These are phyloP conservation scores for Menidia menidia DNA, from an alignment of 2,797 vertebrate species.

Conservation along the genomic window DNA sequence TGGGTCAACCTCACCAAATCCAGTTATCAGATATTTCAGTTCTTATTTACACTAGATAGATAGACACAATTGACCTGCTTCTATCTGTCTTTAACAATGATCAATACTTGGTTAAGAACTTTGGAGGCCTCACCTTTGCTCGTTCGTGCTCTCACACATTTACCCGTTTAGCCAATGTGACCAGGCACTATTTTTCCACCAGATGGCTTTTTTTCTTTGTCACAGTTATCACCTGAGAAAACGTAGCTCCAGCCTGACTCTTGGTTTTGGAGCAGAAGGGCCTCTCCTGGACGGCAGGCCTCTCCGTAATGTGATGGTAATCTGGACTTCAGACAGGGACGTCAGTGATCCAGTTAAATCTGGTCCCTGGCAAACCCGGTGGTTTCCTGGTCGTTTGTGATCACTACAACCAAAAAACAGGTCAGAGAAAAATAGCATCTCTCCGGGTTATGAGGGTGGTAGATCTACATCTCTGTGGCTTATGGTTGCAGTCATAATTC, in stretches of 20 bases:
- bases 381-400: background rate
- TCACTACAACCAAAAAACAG: background rate
- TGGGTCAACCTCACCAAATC: too few species aligned
- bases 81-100: background rate
- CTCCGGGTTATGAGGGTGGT: background rate
- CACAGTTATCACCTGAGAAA: background rate
- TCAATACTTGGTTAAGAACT: background rate
- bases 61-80: too few species aligned
- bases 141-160: too few species aligned
- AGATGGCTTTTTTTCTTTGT: background rate
- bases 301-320: background rate
- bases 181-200: background rate
- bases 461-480: too few species aligned
- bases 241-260: background rate
- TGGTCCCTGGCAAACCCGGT: background rate
- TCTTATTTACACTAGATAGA: too few species aligned
- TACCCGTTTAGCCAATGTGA: background rate
- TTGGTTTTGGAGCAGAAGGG: background rate
- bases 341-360: background rate
- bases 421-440: background rate
- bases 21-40: too few species aligned
- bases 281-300: background rate
- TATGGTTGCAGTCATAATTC: too few species aligned
- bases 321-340: background rate
- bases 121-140: background rate